These are phyloP conservation scores for Ennomos quercinarius DNA, from an alignment of 2,888 invertebrate species.

Conservation along the genomic window DNA sequence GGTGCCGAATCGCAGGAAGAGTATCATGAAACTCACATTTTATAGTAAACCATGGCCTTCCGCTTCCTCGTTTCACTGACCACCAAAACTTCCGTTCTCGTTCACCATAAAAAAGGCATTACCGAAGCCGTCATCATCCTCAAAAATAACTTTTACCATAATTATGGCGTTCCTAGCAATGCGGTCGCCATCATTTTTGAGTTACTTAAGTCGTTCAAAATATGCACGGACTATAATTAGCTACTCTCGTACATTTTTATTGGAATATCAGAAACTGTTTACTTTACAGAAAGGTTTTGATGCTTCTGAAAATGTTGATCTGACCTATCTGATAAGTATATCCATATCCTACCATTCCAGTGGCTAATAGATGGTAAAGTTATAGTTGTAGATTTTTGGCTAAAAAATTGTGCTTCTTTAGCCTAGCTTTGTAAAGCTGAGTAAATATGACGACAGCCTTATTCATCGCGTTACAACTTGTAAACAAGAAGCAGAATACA, in stretches of 20 bases:
- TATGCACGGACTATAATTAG: neutral
- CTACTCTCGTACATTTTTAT: slow-evolving; percentile 13
- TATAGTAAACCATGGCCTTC: slow-evolving; percentile 30
- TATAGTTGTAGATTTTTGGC: no score
- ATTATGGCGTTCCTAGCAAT: slow-evolving; percentile 56
- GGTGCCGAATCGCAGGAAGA: neutral
- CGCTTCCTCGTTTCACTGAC: slow-evolving; percentile 46
- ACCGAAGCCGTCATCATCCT: slow-evolving; percentile 53
- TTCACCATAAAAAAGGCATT: slow-evolving; percentile 58
- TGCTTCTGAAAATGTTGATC: no score
- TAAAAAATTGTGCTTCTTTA: no score
- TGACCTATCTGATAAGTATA: no score
- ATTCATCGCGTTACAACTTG: no score
- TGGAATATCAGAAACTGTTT: neutral
- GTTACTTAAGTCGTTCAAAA: slow-evolving; percentile 3
- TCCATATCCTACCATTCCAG: no score
- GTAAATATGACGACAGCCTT: no score
- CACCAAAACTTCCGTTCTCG: slow-evolving; percentile 37
- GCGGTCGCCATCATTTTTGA: slow-evolving; percentile 16
- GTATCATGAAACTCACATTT: slow-evolving; percentile 1
- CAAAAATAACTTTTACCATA: slow-evolving; percentile 54
- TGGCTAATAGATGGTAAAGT: no score
- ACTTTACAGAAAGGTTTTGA: no score
- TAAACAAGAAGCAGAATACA: no score
- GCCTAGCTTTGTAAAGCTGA: no score